Percentiles rank a stretch among this genome's conserved stretches.
phyloP scores from a whole-genome alignment of 2,888 invertebrate genomes.

The Hirtodrosophila confusa region DNA sequence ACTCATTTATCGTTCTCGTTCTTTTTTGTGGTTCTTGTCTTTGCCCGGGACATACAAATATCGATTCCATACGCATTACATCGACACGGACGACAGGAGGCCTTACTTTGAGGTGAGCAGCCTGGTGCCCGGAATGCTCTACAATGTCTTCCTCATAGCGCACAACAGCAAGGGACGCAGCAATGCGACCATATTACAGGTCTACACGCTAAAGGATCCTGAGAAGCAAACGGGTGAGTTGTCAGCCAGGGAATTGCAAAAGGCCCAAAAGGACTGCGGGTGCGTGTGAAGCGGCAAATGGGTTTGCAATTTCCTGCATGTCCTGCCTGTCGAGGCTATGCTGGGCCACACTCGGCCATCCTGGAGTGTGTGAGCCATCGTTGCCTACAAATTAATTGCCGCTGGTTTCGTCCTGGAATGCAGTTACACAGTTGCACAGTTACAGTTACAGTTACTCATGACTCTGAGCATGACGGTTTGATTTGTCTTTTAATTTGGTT shows the following conservation, averaged over 20 bases:
- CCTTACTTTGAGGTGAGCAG: slow-evolving; percentile 88
- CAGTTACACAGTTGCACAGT: slow-evolving; percentile 14
- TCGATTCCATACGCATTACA: slow-evolving; percentile 66
- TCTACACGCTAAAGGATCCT: slow-evolving; percentile 90
- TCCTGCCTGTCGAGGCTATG: slow-evolving; percentile 33
- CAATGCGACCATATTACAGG: slow-evolving; percentile 87
- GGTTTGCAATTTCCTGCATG: slow-evolving; percentile 73
- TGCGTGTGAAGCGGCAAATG: slow-evolving; percentile 29
- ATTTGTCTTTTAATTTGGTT: slow-evolving; percentile 70
- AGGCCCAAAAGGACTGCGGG: slow-evolving; percentile 24
- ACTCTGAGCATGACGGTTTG: slow-evolving; percentile 41
- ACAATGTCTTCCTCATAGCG: slow-evolving; percentile 88
- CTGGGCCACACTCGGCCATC: neutral
- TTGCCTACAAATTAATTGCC: slow-evolving; percentile 72
- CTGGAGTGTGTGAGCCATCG: slow-evolving; percentile 11
- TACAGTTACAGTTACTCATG: slow-evolving; percentile 28
- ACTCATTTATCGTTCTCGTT: slow-evolving; percentile 61
- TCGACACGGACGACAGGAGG: slow-evolving; percentile 69
- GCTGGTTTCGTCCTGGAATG: slow-evolving; percentile 34
- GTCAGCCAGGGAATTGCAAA: slow-evolving; percentile 12
- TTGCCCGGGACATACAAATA: slow-evolving; percentile 61
- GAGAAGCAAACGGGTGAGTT: slow-evolving; percentile 89
- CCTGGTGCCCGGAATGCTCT: slow-evolving; percentile 88
- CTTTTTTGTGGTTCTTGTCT: slow-evolving; percentile 54
- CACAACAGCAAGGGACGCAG: slow-evolving; percentile 90